Percentiles rank a stretch among this genome's conserved stretches.
Evolutionary conservation across 1,140 invertebrate genomes (phyloP).

Genomic region (Gryllus bimaculatus): DNA sequence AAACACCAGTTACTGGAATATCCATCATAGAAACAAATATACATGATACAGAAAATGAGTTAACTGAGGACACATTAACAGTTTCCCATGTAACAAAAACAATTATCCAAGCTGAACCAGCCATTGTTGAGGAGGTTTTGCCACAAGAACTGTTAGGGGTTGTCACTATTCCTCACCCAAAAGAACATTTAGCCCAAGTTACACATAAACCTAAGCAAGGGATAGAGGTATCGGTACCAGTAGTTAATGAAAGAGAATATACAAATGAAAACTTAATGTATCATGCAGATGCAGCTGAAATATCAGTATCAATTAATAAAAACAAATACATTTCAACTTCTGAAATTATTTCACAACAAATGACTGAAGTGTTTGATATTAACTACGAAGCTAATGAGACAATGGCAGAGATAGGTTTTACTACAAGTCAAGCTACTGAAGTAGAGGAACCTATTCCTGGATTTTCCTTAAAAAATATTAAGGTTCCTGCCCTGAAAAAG

Average conservation of each 20-base stretch:
- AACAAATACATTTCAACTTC: slow-evolving; percentile 19
- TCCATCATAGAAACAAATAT: slow-evolving; percentile 16
- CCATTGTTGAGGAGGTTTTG: slow-evolving; percentile 17
- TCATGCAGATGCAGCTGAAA: slow-evolving; percentile 13
- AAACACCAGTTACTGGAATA: slow-evolving; percentile 17
- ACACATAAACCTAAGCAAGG: slow-evolving; percentile 18
- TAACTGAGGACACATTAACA: background rate
- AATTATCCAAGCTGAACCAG: slow-evolving; percentile 12
- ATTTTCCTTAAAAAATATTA: slow-evolving; percentile 17
- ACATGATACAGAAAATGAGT: slow-evolving; percentile 17
- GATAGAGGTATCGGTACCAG: slow-evolving; percentile 11
- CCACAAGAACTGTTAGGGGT: slow-evolving; percentile 13
- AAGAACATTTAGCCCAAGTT: slow-evolving; percentile 10
- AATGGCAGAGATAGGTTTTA: slow-evolving; percentile 19
- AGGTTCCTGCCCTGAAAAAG: slow-evolving; percentile 11
- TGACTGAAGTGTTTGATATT: slow-evolving; percentile 19
- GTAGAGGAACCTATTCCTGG: slow-evolving; percentile 19
- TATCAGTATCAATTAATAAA: slow-evolving; percentile 19
- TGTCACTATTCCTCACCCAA: slow-evolving; percentile 9
- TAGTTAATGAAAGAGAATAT: slow-evolving; percentile 14
- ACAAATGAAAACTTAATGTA: background rate
- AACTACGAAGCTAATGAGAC: slow-evolving; percentile 20
- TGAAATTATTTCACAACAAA: slow-evolving; percentile 23
- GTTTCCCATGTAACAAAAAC: slow-evolving; percentile 7
- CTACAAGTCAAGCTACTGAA: slow-evolving; percentile 19